phyloP scores from a whole-genome alignment of 2,113 vertebrate genomes.

The Proteles cristata region DNA sequence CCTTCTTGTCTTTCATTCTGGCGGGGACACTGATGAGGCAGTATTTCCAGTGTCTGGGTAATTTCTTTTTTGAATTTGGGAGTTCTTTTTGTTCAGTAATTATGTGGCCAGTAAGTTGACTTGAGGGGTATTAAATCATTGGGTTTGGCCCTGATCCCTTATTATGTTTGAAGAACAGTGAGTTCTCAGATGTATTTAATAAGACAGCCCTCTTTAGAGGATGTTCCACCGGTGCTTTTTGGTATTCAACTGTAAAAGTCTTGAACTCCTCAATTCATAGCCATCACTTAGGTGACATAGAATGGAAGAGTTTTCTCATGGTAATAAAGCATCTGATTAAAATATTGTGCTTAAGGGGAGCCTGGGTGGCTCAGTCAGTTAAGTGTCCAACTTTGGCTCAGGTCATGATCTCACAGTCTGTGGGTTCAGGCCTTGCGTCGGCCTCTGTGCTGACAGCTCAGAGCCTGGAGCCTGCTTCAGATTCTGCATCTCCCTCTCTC shows the following conservation, averaged over 20 bases:
- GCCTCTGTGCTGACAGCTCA: too few relatives aligned
- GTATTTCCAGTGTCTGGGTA: conserved; percentile 30
- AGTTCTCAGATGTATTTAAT: not conserved
- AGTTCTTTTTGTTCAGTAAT: not conserved
- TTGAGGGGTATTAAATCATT: conserved; percentile 53
- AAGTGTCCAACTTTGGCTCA: too few relatives aligned
- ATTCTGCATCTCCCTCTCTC: too few relatives aligned
- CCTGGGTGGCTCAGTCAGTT: too few relatives aligned
- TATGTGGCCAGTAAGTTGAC: not conserved
- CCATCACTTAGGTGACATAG: not conserved
- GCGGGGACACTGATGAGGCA: not conserved
- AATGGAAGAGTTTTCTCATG: conserved; percentile 68
- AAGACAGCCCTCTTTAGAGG: not conserved
- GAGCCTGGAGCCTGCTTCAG: too few relatives aligned
- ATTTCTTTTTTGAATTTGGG: not conserved
- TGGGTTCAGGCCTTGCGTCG: too few relatives aligned
- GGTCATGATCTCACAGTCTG: too few relatives aligned
- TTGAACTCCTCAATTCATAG: not conserved
- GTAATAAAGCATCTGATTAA: conserved; percentile 77
- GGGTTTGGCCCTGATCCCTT: not conserved
- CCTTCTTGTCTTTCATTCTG: conserved; percentile 11
- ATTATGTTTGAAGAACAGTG: conserved; percentile 57
- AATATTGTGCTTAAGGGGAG: conserved; percentile 59
- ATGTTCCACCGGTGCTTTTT: not conserved
- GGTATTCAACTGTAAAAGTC: not conserved